A percentile compares a stretch with the other conserved stretches of the same genome.
These are phyloP conservation scores for Heloderma charlesbogerti DNA, from an alignment of 2,113 vertebrate species.

Conservation along the genomic window DNA sequence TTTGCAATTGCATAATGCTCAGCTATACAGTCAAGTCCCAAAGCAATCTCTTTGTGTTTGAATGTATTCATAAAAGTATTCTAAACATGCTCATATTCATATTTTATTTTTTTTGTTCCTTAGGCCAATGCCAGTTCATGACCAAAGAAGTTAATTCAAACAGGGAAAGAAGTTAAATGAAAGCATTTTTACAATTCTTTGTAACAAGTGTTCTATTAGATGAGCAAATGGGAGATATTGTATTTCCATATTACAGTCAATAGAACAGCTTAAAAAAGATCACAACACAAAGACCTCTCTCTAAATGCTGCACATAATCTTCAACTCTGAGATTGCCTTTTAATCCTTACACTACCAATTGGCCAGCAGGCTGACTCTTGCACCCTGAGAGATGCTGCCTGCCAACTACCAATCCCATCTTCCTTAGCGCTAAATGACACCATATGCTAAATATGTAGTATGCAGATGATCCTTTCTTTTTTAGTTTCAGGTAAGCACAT, in stretches of 20 bases:
- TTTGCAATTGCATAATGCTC: conserved; percentile 68
- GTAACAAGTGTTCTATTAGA: conserved; percentile 64
- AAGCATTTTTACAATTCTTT: conserved; percentile 62
- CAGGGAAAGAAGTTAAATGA: not conserved
- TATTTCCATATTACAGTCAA: conserved; percentile 57
- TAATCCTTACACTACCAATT: conserved; percentile 30
- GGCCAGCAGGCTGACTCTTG: not conserved
- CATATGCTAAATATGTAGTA: no score
- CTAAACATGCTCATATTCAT: conserved; percentile 56
- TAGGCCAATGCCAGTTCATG: conserved; percentile 66
- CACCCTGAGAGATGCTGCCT: not conserved
- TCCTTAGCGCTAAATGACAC: no score
- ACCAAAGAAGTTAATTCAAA: conserved; percentile 67
- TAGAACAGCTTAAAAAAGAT: conserved; percentile 57
- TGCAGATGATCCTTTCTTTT: not conserved
- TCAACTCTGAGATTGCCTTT: conserved; percentile 53
- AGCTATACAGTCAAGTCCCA: conserved; percentile 62
- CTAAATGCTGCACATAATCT: conserved; percentile 57
- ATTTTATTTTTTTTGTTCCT: conserved; percentile 63
- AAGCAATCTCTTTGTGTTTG: conserved; percentile 66
- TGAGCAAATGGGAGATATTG: conserved; percentile 66
- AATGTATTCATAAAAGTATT: conserved; percentile 72
- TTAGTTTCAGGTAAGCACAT: no score
- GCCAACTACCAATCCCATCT: not conserved
- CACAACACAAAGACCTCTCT: conserved; percentile 29